Base-by-base conservation (phyloP, 2,888 invertebrate genomes). In the Girardia tigrina region DNA sequence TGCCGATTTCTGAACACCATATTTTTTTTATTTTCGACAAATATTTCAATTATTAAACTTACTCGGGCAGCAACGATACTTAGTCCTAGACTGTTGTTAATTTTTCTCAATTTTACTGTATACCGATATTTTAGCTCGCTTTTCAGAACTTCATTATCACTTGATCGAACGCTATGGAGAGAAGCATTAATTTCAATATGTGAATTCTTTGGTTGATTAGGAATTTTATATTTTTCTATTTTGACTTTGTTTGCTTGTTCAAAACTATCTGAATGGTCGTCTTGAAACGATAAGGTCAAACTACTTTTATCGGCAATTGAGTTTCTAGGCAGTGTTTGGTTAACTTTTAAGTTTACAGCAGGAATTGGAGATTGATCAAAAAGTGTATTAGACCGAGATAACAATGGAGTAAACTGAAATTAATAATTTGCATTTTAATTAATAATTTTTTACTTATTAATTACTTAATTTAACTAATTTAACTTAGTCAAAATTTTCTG, bases 41-140 rank as follows among this genome's bases (percentile, higher is more conserved):
- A 29, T 4, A 71, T n/a, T 23, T 27, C 4, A 6, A 8, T n/a
- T n/a, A n/a, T n/a, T n/a, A n/a, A 71, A 23, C 71, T 12, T 29
- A 75, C 91, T 88, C 94, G 94, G 28, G 97, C 97, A 12, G 97
- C 97, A 1, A 98, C 95, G 81, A 98, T 98, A 82, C 94, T 95
- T 80, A 98, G 88, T 14, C 98, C 98, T 90, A 98, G 94, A 78
- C 97, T 95, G 81, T 91, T 92, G 78, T 91, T 90, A 81, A 92
- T 92, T 86, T 97, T 95, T 71, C 23, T 26, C 8, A 72, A 56
- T 56, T 56, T 56, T 2, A 56, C 8, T 56, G 4, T 56, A 56
- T 56, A 56, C 2, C 56, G 56, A n/a, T 56, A 20, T n/a, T 16
- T 56, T 56, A 56, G 23, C n/a, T 16, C n/a, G n/a, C 8, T 23